Evolutionary conservation across 2,113 vertebrate genomes (phyloP).

Genomic region (Peromyscus polionotus): DNA sequence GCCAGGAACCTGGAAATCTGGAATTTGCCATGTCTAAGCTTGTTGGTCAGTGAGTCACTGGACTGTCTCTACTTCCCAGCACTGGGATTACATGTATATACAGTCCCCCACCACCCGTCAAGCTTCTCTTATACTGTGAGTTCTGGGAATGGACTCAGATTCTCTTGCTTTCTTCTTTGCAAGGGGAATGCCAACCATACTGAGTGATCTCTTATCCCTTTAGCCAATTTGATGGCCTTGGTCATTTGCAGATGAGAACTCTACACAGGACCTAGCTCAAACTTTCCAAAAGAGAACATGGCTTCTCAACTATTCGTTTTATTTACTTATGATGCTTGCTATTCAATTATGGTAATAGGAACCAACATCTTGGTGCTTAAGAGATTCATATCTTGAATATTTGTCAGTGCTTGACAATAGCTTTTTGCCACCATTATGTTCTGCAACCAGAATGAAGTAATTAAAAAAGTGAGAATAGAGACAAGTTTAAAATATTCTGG

Average conservation of each 20-base stretch:
- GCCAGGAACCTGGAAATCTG: not conserved
- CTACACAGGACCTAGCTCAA: not conserved
- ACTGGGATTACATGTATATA: not conserved
- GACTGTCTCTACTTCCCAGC: not conserved
- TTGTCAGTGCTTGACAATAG: not conserved
- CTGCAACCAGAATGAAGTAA: not conserved
- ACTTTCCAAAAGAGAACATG: not conserved
- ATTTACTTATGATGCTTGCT: not conserved
- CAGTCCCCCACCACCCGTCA: rapidly evolving
- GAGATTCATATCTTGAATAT: not conserved
- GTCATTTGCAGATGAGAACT: not conserved
- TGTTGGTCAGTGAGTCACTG: not conserved
- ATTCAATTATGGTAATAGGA: not conserved
- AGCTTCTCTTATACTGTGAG: not conserved
- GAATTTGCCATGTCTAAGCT: not conserved
- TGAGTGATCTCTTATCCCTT: not conserved
- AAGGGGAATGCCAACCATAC: not conserved
- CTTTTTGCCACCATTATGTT: not conserved
- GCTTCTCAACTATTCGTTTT: not conserved
- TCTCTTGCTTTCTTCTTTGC: not conserved
- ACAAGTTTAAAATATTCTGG: not conserved
- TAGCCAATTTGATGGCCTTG: too few species aligned
- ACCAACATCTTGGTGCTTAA: not conserved
- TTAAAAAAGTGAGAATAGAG: not conserved
- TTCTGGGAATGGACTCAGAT: not conserved